These are phyloP conservation scores for Trachelus stipa DNA, from an alignment of 2,888 invertebrate genomes.

Conservation along the genomic window DNA sequence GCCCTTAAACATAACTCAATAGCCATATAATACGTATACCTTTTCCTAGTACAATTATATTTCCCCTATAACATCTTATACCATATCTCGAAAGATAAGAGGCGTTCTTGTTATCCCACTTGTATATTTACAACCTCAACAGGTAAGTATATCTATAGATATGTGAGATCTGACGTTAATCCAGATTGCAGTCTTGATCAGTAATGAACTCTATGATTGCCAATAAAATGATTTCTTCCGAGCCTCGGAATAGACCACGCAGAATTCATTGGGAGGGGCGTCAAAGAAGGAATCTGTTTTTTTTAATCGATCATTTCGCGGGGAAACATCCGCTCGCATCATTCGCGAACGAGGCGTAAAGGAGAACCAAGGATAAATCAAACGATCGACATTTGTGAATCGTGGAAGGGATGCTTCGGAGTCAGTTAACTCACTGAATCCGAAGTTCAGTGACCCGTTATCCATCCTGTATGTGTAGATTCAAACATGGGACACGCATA, in stretches of 20 bases:
- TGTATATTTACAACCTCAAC: not conserved
- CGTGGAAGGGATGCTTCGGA: not conserved
- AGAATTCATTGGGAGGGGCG: not conserved
- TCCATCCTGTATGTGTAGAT: not conserved
- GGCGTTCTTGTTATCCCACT: not conserved
- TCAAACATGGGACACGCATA: not conserved
- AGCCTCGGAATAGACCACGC: not conserved
- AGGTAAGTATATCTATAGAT: not conserved
- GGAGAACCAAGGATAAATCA: not conserved
- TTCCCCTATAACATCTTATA: not conserved
- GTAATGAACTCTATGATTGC: not conserved
- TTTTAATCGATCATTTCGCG: not conserved
- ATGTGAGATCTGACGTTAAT: not conserved
- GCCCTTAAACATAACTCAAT: not conserved
- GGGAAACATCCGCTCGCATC: not conserved
- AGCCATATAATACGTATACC: not conserved
- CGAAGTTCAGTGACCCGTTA: not conserved
- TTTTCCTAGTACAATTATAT: not conserved
- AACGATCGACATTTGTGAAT: not conserved
- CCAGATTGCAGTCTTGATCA: not conserved
- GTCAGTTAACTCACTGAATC: not conserved
- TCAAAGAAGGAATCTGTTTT: not conserved
- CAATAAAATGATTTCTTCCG: too few relatives aligned
- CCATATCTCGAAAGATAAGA: not conserved
- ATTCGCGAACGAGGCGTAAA: too few relatives aligned